Evolutionary conservation across 2,113 vertebrate genomes (phyloP).

Genomic region (Myotis brandtii): DNA sequence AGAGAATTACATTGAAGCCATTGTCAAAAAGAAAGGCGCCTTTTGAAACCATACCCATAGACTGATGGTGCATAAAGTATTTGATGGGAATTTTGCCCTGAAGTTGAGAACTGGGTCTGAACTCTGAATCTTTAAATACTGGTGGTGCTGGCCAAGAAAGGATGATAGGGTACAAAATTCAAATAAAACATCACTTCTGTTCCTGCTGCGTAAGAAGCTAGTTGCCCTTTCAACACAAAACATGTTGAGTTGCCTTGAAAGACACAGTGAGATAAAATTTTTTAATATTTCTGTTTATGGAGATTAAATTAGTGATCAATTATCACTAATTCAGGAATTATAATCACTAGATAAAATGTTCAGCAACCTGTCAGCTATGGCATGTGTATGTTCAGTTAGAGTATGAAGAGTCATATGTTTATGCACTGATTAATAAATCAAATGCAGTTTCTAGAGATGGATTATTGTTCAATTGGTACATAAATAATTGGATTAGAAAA

Average conservation of each 20-base stretch:
- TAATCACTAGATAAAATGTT: background rate
- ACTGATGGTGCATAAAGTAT: background rate
- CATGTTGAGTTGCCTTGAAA: background rate
- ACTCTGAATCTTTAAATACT: background rate
- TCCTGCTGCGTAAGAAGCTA: background rate
- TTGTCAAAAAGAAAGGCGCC: background rate
- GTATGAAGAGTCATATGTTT: background rate
- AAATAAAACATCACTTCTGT: background rate
- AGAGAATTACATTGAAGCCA: conserved; percentile 42
- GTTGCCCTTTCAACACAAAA: background rate
- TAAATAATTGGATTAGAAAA: conserved; percentile 27
- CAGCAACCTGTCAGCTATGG: background rate
- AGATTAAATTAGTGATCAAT: background rate
- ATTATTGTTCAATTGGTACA: background rate
- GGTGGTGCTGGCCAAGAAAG: conserved; percentile 1
- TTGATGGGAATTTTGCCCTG: background rate
- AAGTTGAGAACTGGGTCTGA: conserved; percentile 15
- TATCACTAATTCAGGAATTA: conserved; percentile 14
- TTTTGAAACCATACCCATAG: background rate
- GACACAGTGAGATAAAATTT: background rate
- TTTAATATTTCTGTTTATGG: background rate
- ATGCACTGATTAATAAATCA: conserved; percentile 18
- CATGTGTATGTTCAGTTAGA: background rate
- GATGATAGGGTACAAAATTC: conserved; percentile 26
- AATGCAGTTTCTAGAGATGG: background rate